Evolutionary conservation across 2,797 vertebrate genomes (phyloP), one percentile per base, ranked within the genome.

Genomic region (Micrastur ruficollis): DNA sequence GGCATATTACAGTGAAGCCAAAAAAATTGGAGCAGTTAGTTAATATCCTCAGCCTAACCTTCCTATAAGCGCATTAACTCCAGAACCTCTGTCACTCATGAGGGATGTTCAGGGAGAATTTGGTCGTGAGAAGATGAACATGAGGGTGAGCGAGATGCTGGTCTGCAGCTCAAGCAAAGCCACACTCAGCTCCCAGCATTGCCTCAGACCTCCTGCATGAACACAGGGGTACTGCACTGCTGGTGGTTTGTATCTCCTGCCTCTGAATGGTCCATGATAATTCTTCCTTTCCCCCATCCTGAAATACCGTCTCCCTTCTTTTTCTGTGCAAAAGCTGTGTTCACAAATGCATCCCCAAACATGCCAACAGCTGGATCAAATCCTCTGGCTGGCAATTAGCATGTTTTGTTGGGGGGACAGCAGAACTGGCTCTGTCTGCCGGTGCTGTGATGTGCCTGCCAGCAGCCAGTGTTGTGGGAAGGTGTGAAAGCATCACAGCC

Each of bases 11-110:
- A 87, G 46, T 5, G 72, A 93, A 93, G 86, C 81, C 82, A 96
- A 84, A 94, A 91, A 92, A 38, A 46, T 3, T 20, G 20, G 50
- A 93, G 38, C 44, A 20, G 59, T 76, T 93, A 73, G 70, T 96
- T 96, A 95, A 92, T 85, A 93, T 80, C 71, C 78, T 81, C 86
- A 87, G 32, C 52, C 67, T 68, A 82, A 87, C 65, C 75, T 93
- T 87, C 19, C 2, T 65, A 47, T 38, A 89, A 87, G 42, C 15
- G 0, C 56, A 81, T 95, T 89, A 95, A 62, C 83, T 95, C 55
- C 82, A 81, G 81, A 94, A 83, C 84, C 67, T 89, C 71, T 93
- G 74, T 82, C 86, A 61, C 46, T 84, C 36, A 5, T 50, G 71
- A 74, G 67, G 86, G 40, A 74, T 42, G 40, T 55, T 89, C 56